phyloP scores from a whole-genome alignment of 2,888 invertebrate genomes.

The Eupithecia pulchellata region DNA sequence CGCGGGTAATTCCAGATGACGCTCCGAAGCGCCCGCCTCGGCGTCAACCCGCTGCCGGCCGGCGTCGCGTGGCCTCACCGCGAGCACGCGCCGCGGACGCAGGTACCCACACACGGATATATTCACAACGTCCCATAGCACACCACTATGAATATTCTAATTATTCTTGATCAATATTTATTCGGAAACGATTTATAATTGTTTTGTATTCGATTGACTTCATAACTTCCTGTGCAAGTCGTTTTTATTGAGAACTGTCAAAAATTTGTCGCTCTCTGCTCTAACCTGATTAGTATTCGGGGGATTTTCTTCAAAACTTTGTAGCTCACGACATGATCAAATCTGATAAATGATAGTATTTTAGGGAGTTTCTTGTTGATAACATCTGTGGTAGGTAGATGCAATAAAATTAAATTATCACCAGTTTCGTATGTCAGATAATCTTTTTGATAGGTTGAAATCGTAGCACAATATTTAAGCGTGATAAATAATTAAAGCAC shows the following conservation, averaged over 20 bases:
- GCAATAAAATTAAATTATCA: neutral
- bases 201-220: neutral
- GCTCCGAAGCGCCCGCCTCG: constrained; percentile 70
- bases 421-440: too few species aligned
- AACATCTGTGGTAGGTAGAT: neutral
- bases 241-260: neutral
- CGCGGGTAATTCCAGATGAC: constrained; percentile 65
- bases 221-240: neutral
- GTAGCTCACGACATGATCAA: neutral
- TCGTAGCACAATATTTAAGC: neutral
- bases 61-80: constrained; percentile 69
- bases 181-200: neutral
- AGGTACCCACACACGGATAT: constrained; percentile 52
- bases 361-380: neutral
- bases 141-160: neutral
- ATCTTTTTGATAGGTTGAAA: neutral
- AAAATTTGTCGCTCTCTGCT: neutral
- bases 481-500: too few species aligned
- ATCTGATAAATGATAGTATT: neutral
- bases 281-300: too few species aligned
- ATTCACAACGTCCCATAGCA: constrained; percentile 3
- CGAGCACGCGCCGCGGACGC: constrained; percentile 57
- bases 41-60: constrained; percentile 63
- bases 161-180: neutral
- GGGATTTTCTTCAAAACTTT: too few species aligned